Conservation (phyloP, 1,140 invertebrate genomes). For the Bombus affinis region DNA sequence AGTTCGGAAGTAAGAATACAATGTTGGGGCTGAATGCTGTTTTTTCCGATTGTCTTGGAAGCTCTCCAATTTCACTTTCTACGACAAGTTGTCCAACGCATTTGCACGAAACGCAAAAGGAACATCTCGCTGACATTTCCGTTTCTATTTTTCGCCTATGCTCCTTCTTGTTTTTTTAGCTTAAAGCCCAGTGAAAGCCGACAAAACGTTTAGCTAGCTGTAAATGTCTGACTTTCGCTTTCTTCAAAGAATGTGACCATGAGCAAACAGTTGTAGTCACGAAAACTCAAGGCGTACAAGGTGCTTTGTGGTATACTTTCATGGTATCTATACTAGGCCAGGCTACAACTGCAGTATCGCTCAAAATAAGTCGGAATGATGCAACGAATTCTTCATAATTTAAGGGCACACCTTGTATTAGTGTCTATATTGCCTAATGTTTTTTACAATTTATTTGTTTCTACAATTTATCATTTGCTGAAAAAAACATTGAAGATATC, state of each 20-base stretch:
- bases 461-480: no score
- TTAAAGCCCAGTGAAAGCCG: not conserved
- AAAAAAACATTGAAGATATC: no score
- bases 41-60: constrained; percentile 24
- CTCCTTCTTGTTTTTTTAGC: not conserved
- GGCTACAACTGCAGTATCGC: not conserved
- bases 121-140: not conserved
- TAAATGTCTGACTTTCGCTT: constrained; percentile 45
- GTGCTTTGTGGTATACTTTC: not conserved
- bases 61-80: constrained; percentile 42
- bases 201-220: not conserved
- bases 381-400: no score
- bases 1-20: not conserved
- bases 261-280: constrained; percentile 16
- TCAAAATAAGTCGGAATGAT: not conserved
- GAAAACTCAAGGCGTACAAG: not conserved
- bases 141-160: not conserved
- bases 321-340: not conserved
- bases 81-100: not conserved
- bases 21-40: not conserved
- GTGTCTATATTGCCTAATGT: no score
- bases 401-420: no score
- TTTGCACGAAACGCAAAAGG: not conserved
- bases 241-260: not conserved
- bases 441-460: no score